phyloP scores from a whole-genome alignment of 2,888 invertebrate genomes.

The Lithosia quadra region DNA sequence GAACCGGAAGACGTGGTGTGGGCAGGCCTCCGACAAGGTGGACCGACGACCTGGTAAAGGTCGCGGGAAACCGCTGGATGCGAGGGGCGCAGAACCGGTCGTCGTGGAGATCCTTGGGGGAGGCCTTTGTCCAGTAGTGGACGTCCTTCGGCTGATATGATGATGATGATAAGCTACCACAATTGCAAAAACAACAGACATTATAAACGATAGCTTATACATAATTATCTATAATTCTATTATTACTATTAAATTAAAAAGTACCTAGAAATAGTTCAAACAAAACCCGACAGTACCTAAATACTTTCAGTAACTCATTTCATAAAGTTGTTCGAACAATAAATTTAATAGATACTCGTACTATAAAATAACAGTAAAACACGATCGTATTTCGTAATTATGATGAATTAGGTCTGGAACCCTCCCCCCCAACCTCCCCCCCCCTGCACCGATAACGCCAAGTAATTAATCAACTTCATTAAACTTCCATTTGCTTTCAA shows the following conservation, averaged over 20 bases:
- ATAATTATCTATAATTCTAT: not conserved
- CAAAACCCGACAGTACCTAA: not conserved
- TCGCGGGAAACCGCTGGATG: no score
- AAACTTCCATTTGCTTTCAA: conserved; percentile 45
- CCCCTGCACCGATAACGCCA: conserved; percentile 47
- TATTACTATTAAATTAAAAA: not conserved
- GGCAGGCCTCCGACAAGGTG: no score
- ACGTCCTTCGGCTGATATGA: no score
- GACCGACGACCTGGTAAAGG: no score
- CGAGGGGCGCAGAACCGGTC: no score
- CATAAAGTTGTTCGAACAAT: conserved; percentile 8
- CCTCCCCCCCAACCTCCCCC: conserved; percentile 9
- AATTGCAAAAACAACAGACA: not conserved
- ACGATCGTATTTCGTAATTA: conserved; percentile 55
- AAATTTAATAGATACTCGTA: conserved; percentile 14
- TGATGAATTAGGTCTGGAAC: conserved; percentile 51
- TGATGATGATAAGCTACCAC: no score
- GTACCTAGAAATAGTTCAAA: not conserved
- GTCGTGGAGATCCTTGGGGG: no score
- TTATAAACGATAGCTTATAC: not conserved
- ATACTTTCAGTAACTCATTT: not conserved
- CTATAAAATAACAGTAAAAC: conserved; percentile 47
- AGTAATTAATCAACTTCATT: conserved; percentile 62
- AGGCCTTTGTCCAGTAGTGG: no score
- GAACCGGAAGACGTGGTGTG: no score